phyloP scores from a whole-genome alignment of 1,140 invertebrate species.

The Archivesica marissinica region DNA sequence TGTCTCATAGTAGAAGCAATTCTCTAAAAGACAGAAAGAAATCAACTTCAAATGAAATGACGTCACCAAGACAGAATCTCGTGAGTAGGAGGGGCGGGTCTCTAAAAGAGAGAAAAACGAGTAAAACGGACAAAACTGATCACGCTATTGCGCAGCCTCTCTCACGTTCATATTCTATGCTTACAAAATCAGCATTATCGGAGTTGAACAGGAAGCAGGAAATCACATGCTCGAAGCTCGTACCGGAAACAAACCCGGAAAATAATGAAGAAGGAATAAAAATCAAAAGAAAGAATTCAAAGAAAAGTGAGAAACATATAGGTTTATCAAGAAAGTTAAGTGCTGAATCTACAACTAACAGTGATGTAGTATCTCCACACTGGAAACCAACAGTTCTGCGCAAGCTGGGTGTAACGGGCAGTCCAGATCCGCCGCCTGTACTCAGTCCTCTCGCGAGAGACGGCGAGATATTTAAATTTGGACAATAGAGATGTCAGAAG shows the following conservation, averaged over 20 bases:
- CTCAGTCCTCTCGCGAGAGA: constrained; percentile 5
- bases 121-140: background rate
- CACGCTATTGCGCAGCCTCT: background rate
- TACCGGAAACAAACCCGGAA: background rate
- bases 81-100: constrained; percentile 14
- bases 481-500: too few species aligned
- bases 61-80: background rate
- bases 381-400: background rate
- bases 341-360: background rate
- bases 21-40: constrained; percentile 47
- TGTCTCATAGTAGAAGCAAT: constrained; percentile 31
- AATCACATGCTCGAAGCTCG: background rate
- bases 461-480: background rate
- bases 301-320: background rate
- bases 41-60: background rate
- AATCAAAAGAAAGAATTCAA: constrained; percentile 27
- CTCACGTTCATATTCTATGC: constrained; percentile 21
- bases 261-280: background rate
- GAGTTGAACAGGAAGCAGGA: background rate
- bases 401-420: background rate
- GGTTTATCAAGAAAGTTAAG: constrained; percentile 3
- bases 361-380: background rate
- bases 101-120: constrained; percentile 41
- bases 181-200: constrained; percentile 8
- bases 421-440: background rate